Percentiles rank a stretch among this genome's conserved stretches.
phyloP scores from a whole-genome alignment of 2,888 invertebrate genomes.

The Tetragonisca angustula region DNA sequence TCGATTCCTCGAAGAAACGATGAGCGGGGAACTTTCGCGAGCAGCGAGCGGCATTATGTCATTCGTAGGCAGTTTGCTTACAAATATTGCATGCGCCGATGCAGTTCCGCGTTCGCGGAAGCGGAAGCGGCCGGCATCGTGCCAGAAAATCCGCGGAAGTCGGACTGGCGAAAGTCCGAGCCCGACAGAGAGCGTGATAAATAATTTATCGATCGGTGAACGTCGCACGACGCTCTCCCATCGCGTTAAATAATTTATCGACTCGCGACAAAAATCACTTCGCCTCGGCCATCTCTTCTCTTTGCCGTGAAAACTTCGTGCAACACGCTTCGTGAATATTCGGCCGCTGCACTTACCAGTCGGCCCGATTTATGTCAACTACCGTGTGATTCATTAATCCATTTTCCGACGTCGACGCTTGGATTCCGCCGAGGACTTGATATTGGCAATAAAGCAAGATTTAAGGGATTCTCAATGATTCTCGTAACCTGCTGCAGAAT shows the following conservation, averaged over 20 bases:
- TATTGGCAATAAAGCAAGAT: background rate
- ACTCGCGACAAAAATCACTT: conserved; percentile 40
- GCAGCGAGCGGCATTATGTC: conserved; percentile 12
- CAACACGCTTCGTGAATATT: conserved; percentile 35
- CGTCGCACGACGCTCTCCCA: background rate
- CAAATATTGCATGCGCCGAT: conserved; percentile 30
- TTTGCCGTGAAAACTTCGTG: conserved; percentile 11
- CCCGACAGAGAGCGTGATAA: conserved; percentile 47
- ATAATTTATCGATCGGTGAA: conserved; percentile 60
- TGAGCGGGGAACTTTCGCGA: conserved; percentile 3
- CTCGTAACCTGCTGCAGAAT: no score
- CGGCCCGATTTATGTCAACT: conserved; percentile 25
- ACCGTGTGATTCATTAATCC: conserved; percentile 7
- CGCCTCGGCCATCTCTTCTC: conserved; percentile 2
- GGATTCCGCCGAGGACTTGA: background rate
- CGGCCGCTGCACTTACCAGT: conserved; percentile 32
- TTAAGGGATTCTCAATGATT: no score
- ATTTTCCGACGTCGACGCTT: background rate
- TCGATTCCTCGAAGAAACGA: background rate
- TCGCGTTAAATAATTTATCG: conserved; percentile 60
- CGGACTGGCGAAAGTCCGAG: conserved; percentile 54
- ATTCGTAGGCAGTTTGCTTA: conserved; percentile 28
- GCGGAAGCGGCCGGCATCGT: conserved; percentile 1
- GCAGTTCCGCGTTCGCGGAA: conserved; percentile 39
- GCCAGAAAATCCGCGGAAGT: conserved; percentile 36